Base-by-base conservation (phyloP, 2,113 vertebrate genomes). In the Acanthochromis polyacanthus region DNA sequence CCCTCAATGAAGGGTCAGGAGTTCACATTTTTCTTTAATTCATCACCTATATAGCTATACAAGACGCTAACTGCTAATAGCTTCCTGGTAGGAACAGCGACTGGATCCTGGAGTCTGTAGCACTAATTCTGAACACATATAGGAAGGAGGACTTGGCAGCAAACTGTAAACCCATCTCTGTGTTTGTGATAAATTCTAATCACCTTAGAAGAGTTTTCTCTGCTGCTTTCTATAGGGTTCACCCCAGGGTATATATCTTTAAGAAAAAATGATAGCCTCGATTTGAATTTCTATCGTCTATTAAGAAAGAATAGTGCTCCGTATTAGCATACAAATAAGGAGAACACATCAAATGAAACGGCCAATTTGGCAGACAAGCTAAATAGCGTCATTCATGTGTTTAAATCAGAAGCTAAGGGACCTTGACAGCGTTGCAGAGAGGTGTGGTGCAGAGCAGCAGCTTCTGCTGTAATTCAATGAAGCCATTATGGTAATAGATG, bases 401-500 rank as follows among this genome's bases (percentile, higher is more conserved):
- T 78, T 28, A 36, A 69, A 82, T 87, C 67, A 70, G 51, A 75
- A 52, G 72, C 17, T 78, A 52, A 77, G 65, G 4, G 64, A 64
- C 16, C 36, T 60, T 61, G 73, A 67, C 71, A 52, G 52, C 71
- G 16, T 60, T 53, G 63, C 51, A 63, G 16, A 15, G 53, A 10
- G n/a, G 61, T 59, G 58, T 23, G 55, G 40, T 46, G 59, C 40
- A 63, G 62, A 30, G 76, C 59, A 52, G 75, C 22, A 77, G 28
- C 69, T 72, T 62, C 9, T 53, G 51, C 17, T 58, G 36, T 78
- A 57, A 83, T 70, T 78, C 73, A 87, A 2, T 40, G 14, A 76
- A 81, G 46, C 45, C 56, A 80, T 90, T 89, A 88, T 87, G 80
- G 43, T 79, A 87, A 88, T 89, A 38, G 25, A 71, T 77, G 63